phyloP scores from a whole-genome alignment of 1,140 invertebrate genomes.

The Drosophila sechellia region DNA sequence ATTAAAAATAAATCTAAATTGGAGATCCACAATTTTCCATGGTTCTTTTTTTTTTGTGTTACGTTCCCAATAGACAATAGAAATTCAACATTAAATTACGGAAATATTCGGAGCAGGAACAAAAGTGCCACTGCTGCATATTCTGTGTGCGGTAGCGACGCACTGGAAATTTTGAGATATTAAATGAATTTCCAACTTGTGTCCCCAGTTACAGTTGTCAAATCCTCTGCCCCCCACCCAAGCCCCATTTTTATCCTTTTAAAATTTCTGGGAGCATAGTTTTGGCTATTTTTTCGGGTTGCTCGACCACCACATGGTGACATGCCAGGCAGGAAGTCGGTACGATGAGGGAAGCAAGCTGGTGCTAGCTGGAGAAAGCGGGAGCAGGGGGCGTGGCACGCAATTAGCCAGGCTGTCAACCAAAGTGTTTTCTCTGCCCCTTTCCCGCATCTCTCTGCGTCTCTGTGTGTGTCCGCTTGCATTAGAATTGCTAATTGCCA shows the following conservation, averaged over 20 bases:
- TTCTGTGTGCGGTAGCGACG: conserved; percentile 13
- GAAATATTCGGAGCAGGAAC: conserved; percentile 24
- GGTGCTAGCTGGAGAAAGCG: neutral
- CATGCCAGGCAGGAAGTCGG: conserved; percentile 41
- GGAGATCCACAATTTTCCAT: conserved; percentile 25
- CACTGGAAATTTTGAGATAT: conserved; percentile 61
- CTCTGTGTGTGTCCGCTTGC: conserved; percentile 39
- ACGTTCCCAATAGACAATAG: conserved; percentile 41
- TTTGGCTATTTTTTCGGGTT: conserved; percentile 49
- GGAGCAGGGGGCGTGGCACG: conserved; percentile 52
- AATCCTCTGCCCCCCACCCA: neutral
- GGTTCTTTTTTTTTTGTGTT: conserved; percentile 29
- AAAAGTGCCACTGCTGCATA: conserved; percentile 29
- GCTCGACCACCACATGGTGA: conserved; percentile 46
- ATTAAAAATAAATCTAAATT: conserved; percentile 81
- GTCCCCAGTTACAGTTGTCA: conserved; percentile 59
- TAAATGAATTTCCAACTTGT: conserved; percentile 72
- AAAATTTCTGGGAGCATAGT: conserved; percentile 49
- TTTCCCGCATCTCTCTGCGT: neutral
- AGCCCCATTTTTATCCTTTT: neutral
- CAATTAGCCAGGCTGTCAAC: conserved; percentile 79
- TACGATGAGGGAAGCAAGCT: conserved; percentile 17
- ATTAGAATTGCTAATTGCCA: conserved; percentile 80
- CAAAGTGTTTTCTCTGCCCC: conserved; percentile 63
- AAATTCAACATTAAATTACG: conserved; percentile 65